Evolutionary conservation across 35 echinoderm and acorn worm species (phyloP).

Genomic region (Acanthaster planci): DNA sequence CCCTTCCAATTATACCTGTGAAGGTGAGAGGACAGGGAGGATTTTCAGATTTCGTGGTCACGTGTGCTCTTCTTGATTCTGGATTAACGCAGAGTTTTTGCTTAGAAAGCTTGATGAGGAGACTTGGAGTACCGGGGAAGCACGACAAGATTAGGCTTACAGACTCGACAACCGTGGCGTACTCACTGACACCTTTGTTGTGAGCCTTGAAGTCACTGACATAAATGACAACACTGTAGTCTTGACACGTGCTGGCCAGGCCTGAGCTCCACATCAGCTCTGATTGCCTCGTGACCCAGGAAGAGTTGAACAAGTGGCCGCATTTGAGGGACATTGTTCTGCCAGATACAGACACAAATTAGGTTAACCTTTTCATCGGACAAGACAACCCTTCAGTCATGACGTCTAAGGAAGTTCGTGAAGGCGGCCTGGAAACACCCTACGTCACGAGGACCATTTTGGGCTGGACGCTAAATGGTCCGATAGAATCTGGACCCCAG

Average conservation of each 20-base stretch:
- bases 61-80: constrained; percentile 60
- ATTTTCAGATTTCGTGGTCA: constrained; percentile 9
- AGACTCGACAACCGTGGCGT: constrained; percentile 21
- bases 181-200: constrained; percentile 16
- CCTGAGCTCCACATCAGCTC: constrained; percentile 22
- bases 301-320: constrained; percentile 41
- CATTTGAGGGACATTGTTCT: constrained; percentile 45
- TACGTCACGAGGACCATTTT: constrained; percentile 34
- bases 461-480: too few relatives aligned
- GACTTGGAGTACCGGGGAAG: constrained; percentile 35
- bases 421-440: constrained; percentile 39
- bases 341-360: neutral
- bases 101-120: constrained; percentile 16
- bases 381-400: constrained; percentile 57
- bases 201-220: constrained; percentile 35
- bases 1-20: constrained; percentile 49
- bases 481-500: constrained; percentile 33
- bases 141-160: constrained; percentile 32
- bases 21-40: too few relatives aligned
- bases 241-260: constrained; percentile 39
- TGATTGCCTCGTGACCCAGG: neutral
- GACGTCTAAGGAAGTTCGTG: constrained; percentile 62
- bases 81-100: constrained; percentile 41
- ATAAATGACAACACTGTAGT: constrained; percentile 14
- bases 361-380: constrained; percentile 65